Percentiles rank a stretch among this genome's conserved stretches.
Conservation (phyloP, 2,797 vertebrate species). For the Peromyscus nudipes region DNA sequence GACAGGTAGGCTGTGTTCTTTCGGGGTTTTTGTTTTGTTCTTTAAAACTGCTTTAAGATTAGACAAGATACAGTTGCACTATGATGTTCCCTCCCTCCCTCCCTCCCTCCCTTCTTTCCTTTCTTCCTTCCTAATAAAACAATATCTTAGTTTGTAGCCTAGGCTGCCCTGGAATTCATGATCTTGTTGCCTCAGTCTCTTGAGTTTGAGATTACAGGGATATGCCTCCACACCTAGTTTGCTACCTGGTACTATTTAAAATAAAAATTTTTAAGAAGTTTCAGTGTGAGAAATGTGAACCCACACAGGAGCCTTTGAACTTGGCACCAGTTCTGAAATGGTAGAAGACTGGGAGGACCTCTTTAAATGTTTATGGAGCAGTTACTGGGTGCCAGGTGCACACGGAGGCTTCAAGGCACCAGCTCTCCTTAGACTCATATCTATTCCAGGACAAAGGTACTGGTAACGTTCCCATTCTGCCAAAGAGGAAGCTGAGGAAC, state of each 20-base stretch:
- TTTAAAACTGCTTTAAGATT: constrained; percentile 13
- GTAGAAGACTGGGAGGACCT: neutral
- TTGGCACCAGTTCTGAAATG: neutral
- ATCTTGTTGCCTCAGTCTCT: neutral
- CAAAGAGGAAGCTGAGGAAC: neutral
- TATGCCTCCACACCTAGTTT: neutral
- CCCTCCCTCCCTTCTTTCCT: too few species aligned
- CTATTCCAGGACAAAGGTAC: neutral
- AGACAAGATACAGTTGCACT: neutral
- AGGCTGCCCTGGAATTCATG: neutral
- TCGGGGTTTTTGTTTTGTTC: neutral
- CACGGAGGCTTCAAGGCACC: neutral
- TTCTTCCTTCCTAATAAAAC: neutral
- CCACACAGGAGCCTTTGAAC: neutral
- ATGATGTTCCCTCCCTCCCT: neutral
- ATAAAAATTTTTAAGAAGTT: neutral
- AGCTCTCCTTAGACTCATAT: neutral
- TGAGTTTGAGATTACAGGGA: neutral
- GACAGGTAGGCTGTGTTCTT: neutral
- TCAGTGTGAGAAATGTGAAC: constrained; percentile 22
- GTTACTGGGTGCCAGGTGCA: neutral
- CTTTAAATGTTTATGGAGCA: neutral
- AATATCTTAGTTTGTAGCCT: neutral
- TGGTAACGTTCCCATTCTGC: neutral
- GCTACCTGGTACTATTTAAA: neutral